Evolutionary conservation across 92 coral and sea anemone genomes (phyloP), one percentile per base, ranked within the genome.

Genomic region (Parazoanthus swiftii): DNA sequence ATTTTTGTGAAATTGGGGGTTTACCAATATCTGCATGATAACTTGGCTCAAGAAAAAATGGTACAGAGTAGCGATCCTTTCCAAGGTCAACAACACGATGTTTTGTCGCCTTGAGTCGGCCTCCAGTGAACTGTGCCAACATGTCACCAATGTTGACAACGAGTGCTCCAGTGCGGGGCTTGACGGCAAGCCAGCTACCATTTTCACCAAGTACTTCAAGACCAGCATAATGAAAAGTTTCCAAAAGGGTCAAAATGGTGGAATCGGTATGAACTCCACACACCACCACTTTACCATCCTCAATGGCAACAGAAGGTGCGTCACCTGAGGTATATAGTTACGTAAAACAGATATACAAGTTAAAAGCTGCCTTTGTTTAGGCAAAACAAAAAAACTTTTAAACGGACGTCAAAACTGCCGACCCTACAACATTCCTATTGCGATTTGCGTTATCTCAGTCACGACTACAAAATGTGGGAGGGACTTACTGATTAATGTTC

Each of bases 71-170:
- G 16, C 91, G 93, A 29, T 72, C 71, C 46, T 23, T 37, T 38
- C 90, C 91, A 35, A 89, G 20, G 80, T 89, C 93, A 23, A 88
- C 88, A 23, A 89, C 93, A 10, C 93, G 91, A 86, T 91, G 93
- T 39, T 58, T 77, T 38, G 90, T 89, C 4, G 93, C 91, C 81
- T 80, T 91, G 16, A 91, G 79, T 44, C 36, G 43, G 7, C 85
- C 84, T 43, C 78, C 80, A 43, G 90, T 90, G 46, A 86, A 65
- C 77, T 81, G 85, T 35, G 92, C 80, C 81, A 90, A 76, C 80
- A 86, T 80, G 51, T 90, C 92, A 13, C 92, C 92, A 86, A 90
- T 90, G 42, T 90, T 90, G 85, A 90, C 88, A 38, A 90, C 85
- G 76, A 90, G 82, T 50, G 92, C 42, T 23, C 85, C 86, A 8